These are phyloP conservation scores for Drosophila greeni DNA, from an alignment of 2,888 invertebrate genomes.

Conservation along the genomic window DNA sequence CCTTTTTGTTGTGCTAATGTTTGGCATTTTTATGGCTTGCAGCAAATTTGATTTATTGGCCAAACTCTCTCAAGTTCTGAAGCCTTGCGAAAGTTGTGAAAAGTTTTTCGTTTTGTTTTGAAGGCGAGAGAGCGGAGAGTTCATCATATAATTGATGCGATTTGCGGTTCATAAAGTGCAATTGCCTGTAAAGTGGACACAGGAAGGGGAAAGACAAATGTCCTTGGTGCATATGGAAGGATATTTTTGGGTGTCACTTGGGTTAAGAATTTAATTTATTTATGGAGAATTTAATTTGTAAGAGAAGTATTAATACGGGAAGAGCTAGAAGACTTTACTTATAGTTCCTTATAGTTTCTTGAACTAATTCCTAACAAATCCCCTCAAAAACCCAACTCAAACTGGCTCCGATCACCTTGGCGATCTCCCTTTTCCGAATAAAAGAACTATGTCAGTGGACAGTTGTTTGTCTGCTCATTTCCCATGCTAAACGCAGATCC, in stretches of 20 bases:
- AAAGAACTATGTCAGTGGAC: conserved; percentile 21
- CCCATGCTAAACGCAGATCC: conserved; percentile 33
- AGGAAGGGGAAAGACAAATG: conserved; percentile 9
- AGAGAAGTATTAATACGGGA: background rate
- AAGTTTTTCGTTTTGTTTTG: conserved; percentile 32
- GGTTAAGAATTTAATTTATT: background rate
- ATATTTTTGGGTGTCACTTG: conserved; percentile 38
- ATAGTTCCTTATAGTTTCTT: too few species aligned
- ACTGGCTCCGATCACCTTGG: conserved; percentile 18
- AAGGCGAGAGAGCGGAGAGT: conserved; percentile 36
- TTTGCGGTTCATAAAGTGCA: conserved; percentile 70
- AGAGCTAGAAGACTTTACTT: background rate
- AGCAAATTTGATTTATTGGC: conserved; percentile 71
- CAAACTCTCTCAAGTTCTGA: conserved; percentile 64
- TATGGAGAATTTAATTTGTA: background rate
- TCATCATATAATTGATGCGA: conserved; percentile 71
- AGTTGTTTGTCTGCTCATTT: conserved; percentile 31
- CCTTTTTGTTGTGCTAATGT: conserved; percentile 71
- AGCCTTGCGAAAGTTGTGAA: conserved; percentile 50
- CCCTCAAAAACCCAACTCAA: background rate
- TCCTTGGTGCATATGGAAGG: conserved; percentile 52
- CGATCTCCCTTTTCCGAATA: conserved; percentile 17
- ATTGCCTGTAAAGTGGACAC: conserved; percentile 59
- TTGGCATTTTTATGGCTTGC: conserved; percentile 65
- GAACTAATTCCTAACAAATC: too few species aligned